Percentiles rank a stretch among this genome's conserved stretches.
Conservation (phyloP, 1,140 invertebrate species). For the Ylistrum balloti region DNA sequence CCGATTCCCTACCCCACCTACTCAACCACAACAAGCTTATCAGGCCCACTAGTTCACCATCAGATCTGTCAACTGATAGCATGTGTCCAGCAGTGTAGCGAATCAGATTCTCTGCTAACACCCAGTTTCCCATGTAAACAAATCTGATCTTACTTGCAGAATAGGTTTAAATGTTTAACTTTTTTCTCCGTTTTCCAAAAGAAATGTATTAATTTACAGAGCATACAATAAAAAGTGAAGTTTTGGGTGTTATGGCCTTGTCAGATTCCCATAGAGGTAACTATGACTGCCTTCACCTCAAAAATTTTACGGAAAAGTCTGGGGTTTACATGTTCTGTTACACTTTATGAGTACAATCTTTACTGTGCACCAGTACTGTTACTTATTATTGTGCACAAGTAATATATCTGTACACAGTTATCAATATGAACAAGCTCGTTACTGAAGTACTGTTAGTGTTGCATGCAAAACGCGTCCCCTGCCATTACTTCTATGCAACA, state of each 20-base stretch:
- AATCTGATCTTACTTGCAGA: background rate
- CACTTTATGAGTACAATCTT: too few relatives aligned
- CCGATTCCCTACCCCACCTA: conserved; percentile 36
- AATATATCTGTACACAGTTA: too few relatives aligned
- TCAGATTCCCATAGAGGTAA: background rate
- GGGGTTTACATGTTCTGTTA: too few relatives aligned
- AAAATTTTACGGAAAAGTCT: too few relatives aligned
- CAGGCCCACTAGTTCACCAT: background rate
- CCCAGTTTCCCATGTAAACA: conserved; percentile 31
- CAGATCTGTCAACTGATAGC: conserved; percentile 37
- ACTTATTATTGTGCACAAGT: too few relatives aligned
- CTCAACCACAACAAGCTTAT: conserved; percentile 23
- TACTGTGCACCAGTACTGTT: too few relatives aligned
- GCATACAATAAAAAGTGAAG: background rate
- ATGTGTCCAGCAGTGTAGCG: conserved; percentile 8
- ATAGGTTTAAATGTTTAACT: background rate
- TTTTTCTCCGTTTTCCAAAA: background rate
- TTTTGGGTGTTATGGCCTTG: conserved; percentile 7
- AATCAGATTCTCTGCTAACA: background rate
- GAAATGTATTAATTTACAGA: background rate
- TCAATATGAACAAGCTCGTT: too few relatives aligned
- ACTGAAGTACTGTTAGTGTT: too few relatives aligned
- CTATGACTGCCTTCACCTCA: too few relatives aligned
- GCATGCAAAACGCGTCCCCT: too few relatives aligned
- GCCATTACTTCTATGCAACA: too few relatives aligned